Percentiles rank a stretch among this genome's conserved stretches.
These are phyloP conservation scores for Tringa solitaria DNA, from an alignment of 2,113 vertebrate species.

Conservation along the genomic window DNA sequence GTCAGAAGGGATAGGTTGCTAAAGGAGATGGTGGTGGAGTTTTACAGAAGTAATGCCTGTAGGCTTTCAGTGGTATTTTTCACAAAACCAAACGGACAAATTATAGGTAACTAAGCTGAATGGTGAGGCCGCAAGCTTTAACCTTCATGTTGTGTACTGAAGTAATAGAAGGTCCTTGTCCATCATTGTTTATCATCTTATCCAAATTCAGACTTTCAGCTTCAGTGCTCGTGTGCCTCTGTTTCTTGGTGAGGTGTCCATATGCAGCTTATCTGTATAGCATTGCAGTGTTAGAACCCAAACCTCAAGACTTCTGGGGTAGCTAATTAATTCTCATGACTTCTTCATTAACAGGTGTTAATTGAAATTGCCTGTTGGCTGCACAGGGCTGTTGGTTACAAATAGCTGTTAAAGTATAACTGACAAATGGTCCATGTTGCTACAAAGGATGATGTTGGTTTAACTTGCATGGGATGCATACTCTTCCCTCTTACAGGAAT, in stretches of 20 bases:
- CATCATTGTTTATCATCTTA: not conserved
- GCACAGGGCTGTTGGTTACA: not conserved
- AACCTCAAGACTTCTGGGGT: not conserved
- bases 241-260: not conserved
- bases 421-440: not conserved
- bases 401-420: not conserved
- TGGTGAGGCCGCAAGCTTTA: not conserved
- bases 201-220: not conserved
- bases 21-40: not conserved
- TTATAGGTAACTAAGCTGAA: not conserved
- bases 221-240: not conserved
- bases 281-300: not conserved
- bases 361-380: not conserved
- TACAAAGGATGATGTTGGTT: not conserved
- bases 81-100: not conserved
- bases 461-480: not conserved
- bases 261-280: not conserved
- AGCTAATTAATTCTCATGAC: not conserved
- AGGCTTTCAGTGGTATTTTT: not conserved
- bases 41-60: not conserved
- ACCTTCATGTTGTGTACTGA: not conserved
- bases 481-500: not conserved
- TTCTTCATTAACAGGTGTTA: not conserved
- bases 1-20: not conserved
- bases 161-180: not conserved